Evolutionary conservation across 2,888 invertebrate species (phyloP).

Genomic region (Coleophora deauratella): DNA sequence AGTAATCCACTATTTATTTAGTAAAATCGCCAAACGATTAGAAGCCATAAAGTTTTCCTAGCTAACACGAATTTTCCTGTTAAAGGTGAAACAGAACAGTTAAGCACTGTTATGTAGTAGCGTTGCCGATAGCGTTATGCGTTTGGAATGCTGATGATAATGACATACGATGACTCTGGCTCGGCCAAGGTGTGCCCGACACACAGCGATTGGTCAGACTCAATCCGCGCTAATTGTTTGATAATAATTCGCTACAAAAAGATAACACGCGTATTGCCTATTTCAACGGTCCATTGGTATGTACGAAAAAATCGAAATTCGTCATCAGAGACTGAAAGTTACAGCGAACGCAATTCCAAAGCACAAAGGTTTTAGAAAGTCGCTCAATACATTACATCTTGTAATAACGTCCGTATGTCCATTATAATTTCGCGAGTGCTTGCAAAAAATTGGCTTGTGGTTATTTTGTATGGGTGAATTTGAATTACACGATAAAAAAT

Average conservation of each 20-base stretch:
- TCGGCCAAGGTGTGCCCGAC: constrained; percentile 31
- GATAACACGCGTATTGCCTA: too few relatives aligned
- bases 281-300: too few relatives aligned
- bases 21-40: too few relatives aligned
- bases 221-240: not conserved
- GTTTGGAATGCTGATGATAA: constrained; percentile 44
- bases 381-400: constrained; percentile 24
- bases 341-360: constrained; percentile 14
- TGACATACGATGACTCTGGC: constrained; percentile 18
- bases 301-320: too few relatives aligned
- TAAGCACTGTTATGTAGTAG: constrained; percentile 16
- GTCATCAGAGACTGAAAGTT: too few relatives aligned
- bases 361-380: constrained; percentile 43
- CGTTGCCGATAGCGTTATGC: constrained; percentile 35
- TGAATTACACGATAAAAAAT: too few relatives aligned
- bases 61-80: too few relatives aligned
- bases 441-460: constrained; percentile 16
- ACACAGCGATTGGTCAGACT: constrained; percentile 7
- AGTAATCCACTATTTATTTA: too few relatives aligned
- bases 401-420: constrained; percentile 39
- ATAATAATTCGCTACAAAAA: too few relatives aligned
- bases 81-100: not conserved
- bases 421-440: constrained; percentile 37
- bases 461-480: too few relatives aligned
- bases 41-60: not conserved